Evolutionary conservation across 2,888 invertebrate genomes (phyloP).

Genomic region (Ectropis crepuscularia): DNA sequence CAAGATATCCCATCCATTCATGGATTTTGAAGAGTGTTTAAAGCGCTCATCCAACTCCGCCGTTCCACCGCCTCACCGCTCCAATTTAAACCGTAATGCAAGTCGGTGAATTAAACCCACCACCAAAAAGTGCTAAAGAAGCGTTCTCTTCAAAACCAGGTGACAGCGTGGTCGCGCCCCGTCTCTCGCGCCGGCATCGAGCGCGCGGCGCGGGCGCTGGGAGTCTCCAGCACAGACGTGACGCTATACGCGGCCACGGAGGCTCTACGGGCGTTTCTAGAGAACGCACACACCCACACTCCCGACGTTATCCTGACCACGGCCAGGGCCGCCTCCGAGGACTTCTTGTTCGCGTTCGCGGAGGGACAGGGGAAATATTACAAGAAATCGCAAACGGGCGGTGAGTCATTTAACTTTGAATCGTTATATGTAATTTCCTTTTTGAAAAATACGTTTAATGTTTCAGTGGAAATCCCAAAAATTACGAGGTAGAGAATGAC

Average conservation of each 20-base stretch:
- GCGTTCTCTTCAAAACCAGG: conserved; percentile 52
- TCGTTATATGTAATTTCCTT: no score
- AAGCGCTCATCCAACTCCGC: no score
- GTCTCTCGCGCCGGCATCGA: conserved; percentile 84
- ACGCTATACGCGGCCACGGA: conserved; percentile 86
- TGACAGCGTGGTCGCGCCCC: conserved; percentile 89
- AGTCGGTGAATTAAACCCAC: no score
- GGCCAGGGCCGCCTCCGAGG: conserved; percentile 85
- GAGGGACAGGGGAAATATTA: conserved; percentile 75
- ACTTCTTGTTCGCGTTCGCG: conserved; percentile 80
- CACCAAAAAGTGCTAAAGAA: no score
- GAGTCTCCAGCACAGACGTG: conserved; percentile 87
- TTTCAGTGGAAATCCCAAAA: no score
- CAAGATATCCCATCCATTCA: no score
- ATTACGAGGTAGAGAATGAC: no score
- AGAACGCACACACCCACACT: conserved; percentile 74
- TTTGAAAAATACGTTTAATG: no score
- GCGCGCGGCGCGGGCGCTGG: conserved; percentile 84
- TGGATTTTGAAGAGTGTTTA: no score
- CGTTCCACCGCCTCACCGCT: no score
- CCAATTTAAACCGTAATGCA: no score
- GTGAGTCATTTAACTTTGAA: conserved; percentile 49
- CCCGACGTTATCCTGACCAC: conserved; percentile 87
- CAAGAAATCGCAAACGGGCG: conserved; percentile 84
- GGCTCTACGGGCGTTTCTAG: conserved; percentile 87